Evolutionary conservation across 1,140 invertebrate genomes (phyloP).

Genomic region (Heliconius melpomene): DNA sequence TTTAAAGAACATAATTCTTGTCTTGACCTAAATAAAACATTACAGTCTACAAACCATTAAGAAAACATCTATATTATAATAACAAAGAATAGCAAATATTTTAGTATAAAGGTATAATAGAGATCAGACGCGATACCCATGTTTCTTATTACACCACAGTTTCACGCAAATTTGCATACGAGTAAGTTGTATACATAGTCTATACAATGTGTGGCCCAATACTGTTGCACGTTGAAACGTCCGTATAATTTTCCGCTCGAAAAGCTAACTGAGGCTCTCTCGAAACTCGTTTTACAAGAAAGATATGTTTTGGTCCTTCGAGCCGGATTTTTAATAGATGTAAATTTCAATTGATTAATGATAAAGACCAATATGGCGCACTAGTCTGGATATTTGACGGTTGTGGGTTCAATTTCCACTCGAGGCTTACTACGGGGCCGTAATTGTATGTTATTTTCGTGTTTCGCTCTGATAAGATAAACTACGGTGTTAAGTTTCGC

Average conservation of each 20-base stretch:
- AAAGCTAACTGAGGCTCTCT: constrained; percentile 30
- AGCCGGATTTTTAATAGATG: constrained; percentile 13
- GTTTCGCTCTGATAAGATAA: neutral
- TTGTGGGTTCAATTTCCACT: neutral
- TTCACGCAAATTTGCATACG: constrained; percentile 58
- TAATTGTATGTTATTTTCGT: neutral
- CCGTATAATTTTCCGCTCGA: constrained; percentile 54
- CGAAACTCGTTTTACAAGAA: constrained; percentile 31
- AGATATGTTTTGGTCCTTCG: constrained; percentile 21
- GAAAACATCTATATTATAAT: no score
- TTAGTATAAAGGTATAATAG: neutral
- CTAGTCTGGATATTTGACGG: neutral
- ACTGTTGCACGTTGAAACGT: constrained; percentile 45
- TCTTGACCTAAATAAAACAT: no score
- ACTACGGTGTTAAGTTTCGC: neutral
- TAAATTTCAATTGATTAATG: no score
- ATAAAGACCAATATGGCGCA: neutral
- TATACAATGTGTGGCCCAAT: constrained; percentile 46
- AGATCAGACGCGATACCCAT: neutral
- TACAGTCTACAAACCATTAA: no score
- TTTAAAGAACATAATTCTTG: no score
- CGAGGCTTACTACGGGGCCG: no score
- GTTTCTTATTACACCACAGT: constrained; percentile 41
- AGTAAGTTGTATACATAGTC: constrained; percentile 14
- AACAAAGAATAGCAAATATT: neutral